A percentile compares a stretch with the other conserved stretches of the same genome.
phyloP scores from a whole-genome alignment of 2,113 vertebrate species.

The Labeo rohita region DNA sequence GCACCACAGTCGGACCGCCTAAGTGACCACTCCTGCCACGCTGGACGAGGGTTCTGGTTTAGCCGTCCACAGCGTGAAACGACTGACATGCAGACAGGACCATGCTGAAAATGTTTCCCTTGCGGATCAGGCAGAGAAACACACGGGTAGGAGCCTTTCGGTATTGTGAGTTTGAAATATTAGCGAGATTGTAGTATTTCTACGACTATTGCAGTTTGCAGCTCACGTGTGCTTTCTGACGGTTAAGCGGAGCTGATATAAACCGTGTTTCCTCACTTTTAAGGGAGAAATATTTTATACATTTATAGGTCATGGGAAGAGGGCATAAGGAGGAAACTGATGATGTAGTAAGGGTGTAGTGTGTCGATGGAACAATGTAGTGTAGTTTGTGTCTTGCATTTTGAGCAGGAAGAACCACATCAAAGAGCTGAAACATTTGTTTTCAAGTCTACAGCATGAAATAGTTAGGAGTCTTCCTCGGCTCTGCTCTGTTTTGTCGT shows the following conservation, averaged over 20 bases:
- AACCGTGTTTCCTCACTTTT: background rate
- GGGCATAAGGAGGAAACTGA: background rate
- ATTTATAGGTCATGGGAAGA: background rate
- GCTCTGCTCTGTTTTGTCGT: background rate
- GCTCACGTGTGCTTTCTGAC: background rate
- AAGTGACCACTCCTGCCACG: conserved; percentile 23
- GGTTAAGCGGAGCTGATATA: background rate
- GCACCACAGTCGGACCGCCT: conserved; percentile 13
- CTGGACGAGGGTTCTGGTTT: conserved; percentile 15
- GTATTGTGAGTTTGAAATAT: background rate
- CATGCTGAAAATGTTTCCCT: conserved; percentile 66
- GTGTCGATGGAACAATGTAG: background rate
- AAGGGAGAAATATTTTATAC: background rate
- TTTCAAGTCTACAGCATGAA: background rate
- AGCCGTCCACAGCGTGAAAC: conserved; percentile 3
- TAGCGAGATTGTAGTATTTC: background rate
- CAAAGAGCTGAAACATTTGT: background rate
- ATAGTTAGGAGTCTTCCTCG: background rate
- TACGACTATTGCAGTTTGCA: background rate
- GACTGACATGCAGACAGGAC: conserved; percentile 39
- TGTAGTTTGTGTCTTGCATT: background rate
- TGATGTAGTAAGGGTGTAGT: background rate
- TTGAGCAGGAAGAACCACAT: conserved; percentile 22
- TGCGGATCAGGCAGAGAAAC: conserved; percentile 60
- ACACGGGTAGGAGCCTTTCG: conserved; percentile 61